These are phyloP conservation scores for Leptocoma aspasia DNA, from an alignment of 2,113 vertebrate species.

Conservation along the genomic window DNA sequence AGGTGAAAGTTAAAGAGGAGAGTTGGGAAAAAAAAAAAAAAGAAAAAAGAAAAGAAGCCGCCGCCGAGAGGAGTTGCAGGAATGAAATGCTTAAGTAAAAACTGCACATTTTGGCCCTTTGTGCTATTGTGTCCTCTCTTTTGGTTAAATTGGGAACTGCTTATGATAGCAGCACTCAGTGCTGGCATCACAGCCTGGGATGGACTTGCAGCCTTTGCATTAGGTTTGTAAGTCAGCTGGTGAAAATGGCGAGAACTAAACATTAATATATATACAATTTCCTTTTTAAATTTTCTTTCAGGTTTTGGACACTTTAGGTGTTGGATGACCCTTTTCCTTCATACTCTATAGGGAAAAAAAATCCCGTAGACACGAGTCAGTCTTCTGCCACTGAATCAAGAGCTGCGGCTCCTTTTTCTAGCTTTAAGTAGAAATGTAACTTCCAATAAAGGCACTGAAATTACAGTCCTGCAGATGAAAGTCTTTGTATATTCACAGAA, in stretches of 20 bases:
- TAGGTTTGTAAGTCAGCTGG: neutral
- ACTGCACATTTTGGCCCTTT: neutral
- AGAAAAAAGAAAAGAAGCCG: neutral
- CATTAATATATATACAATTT: neutral
- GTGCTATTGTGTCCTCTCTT: neutral
- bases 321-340: neutral
- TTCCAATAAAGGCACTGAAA: neutral
- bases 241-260: neutral
- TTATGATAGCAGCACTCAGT: neutral
- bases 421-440: neutral
- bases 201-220: neutral
- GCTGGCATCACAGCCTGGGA: neutral
- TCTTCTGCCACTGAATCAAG: neutral
- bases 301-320: neutral
- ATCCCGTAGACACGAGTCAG: accelerated
- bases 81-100: neutral
- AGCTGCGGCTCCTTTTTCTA: neutral
- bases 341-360: neutral
- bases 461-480: neutral
- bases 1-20: neutral
- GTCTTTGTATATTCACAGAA: neutral
- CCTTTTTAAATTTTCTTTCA: neutral
- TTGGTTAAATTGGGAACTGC: neutral
- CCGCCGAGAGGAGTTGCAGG: neutral
- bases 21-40: neutral